Percentiles rank a stretch among this genome's conserved stretches.
phyloP scores from a whole-genome alignment of 2,113 vertebrate species.

The Poeciliopsis occidentalis region DNA sequence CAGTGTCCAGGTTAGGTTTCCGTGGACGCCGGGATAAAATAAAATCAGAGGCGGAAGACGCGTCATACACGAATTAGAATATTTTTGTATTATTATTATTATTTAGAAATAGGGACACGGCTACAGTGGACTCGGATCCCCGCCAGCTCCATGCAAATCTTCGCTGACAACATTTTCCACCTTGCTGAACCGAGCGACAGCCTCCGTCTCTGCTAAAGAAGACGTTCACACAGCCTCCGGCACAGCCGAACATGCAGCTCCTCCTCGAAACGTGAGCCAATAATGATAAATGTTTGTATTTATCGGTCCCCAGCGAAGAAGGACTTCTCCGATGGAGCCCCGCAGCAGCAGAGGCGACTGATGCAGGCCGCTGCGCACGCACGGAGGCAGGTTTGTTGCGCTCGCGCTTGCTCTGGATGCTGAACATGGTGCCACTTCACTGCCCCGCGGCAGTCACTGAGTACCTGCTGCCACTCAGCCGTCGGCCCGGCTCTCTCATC shows the following conservation, averaged over 20 bases:
- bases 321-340: constrained; percentile 43
- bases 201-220: constrained; percentile 22
- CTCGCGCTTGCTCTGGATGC: constrained; percentile 50
- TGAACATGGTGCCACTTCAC: constrained; percentile 54
- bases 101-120: constrained; percentile 44
- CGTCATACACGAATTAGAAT: not conserved
- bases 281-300: constrained; percentile 50
- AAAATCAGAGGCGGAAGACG: constrained; percentile 21
- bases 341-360: constrained; percentile 42
- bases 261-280: constrained; percentile 23
- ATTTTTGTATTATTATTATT: constrained; percentile 16
- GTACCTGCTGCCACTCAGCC: constrained; percentile 51
- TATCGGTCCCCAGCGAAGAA: constrained; percentile 14
- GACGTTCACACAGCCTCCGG: constrained; percentile 27
- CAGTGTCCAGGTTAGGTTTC: constrained; percentile 66
- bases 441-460: constrained; percentile 29
- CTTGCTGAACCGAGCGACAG: constrained; percentile 13
- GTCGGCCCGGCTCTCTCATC: constrained; percentile 39
- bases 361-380: constrained; percentile 56
- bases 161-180: constrained; percentile 27
- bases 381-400: constrained; percentile 57
- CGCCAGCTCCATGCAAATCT: constrained; percentile 29
- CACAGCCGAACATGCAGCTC: constrained; percentile 4
- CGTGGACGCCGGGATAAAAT: constrained; percentile 42
- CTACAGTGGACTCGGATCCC: constrained; percentile 21